These are phyloP conservation scores for Argyrosomus regius DNA, from an alignment of 2,797 vertebrate genomes.

Conservation along the genomic window DNA sequence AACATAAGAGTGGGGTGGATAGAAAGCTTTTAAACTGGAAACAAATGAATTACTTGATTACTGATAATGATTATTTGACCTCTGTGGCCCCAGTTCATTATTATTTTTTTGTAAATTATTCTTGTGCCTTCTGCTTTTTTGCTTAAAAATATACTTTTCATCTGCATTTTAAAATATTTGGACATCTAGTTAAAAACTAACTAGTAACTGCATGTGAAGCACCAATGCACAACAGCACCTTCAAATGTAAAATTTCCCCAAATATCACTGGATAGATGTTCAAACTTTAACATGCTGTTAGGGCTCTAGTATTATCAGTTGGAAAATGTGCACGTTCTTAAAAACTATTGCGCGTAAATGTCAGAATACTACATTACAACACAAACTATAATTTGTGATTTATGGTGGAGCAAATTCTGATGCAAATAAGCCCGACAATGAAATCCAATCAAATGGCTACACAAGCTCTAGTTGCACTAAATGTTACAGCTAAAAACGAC, in stretches of 20 bases:
- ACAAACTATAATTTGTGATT: not conserved
- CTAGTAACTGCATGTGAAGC: not conserved
- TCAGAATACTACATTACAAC: not conserved
- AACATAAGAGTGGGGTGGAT: not conserved
- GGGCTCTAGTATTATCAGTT: not conserved
- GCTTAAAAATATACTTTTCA: not conserved
- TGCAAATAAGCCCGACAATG: not conserved
- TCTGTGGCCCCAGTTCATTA: not conserved
- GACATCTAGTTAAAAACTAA: not conserved
- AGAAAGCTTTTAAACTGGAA: not conserved
- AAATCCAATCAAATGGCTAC: slow-evolving; percentile 11
- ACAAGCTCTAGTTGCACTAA: not conserved
- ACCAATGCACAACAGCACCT: not conserved
- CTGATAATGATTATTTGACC: not conserved
- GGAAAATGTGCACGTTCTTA: not conserved
- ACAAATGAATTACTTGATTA: not conserved
- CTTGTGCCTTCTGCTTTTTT: not conserved
- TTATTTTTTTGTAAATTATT: not conserved
- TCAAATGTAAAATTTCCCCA: not conserved
- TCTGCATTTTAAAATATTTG: not conserved
- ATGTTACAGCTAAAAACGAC: slow-evolving; percentile 3
- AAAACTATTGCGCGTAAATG: not conserved
- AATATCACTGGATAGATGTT: not conserved
- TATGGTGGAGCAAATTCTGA: not conserved
- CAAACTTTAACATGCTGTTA: not conserved